phyloP scores from a whole-genome alignment of 2,888 invertebrate genomes.

The Cephus spinipes region DNA sequence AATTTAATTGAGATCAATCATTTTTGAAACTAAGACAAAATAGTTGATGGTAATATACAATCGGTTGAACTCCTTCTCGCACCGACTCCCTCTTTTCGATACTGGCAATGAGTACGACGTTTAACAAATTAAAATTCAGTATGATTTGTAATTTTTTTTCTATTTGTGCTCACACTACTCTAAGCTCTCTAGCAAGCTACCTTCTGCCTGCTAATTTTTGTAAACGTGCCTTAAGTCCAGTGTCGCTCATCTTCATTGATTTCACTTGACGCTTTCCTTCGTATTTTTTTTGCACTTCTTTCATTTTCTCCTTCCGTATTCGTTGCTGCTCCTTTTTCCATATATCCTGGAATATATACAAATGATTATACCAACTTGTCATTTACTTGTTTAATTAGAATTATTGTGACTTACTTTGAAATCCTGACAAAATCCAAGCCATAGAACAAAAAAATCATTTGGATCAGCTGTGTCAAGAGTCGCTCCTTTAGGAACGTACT shows the following conservation, averaged over 20 bases:
- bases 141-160: conserved; percentile 8
- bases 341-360: conserved; percentile 71
- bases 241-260: conserved; percentile 69
- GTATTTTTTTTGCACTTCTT: conserved; percentile 47
- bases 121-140: not conserved
- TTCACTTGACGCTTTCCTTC: conserved; percentile 43
- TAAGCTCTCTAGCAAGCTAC: conserved; percentile 15
- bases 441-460: conserved; percentile 89
- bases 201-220: conserved; percentile 69
- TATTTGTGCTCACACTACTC: not conserved
- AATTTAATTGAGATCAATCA: not conserved
- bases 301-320: conserved; percentile 77
- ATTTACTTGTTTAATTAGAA: too few relatives aligned
- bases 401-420: conserved; percentile 73
- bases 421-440: conserved; percentile 91
- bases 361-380: too few relatives aligned
- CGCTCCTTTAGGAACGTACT: conserved; percentile 84
- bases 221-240: conserved; percentile 75
- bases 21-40: not conserved
- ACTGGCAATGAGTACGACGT: too few relatives aligned
- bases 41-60: not conserved
- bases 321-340: conserved; percentile 93
- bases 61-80: too few relatives aligned
- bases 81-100: too few relatives aligned
- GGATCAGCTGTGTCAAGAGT: conserved; percentile 75